Evolutionary conservation across 2,113 vertebrate genomes (phyloP), one percentile per base, ranked within the genome.

Genomic region (Saguinus imperator): DNA sequence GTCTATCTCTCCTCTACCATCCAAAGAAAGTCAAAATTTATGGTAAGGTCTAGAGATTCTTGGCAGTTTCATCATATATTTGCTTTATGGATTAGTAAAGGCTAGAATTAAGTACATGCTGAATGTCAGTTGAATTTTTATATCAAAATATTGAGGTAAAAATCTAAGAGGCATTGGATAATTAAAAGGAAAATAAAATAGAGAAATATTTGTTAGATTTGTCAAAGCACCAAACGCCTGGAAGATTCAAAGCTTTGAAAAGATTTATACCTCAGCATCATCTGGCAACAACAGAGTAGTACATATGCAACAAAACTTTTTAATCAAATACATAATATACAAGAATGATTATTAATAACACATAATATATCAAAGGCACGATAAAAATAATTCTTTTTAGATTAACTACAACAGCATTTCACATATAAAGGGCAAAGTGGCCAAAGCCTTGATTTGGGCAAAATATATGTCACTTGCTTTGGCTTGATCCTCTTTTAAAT

Each of bases 141-240:
- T 93, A 52, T 52, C 4, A 83, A 83, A 81, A 87, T 87, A 87
- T 83, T 43, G 82, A 93, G 80, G 82, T 83, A 20, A 88, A 88
- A 82, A 84, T 29, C 82, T 77, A 58, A 95, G 35, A 91, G 37
- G 3, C 35, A 48, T 10, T 58, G 43, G 58, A 87, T 91, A 18
- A 68, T 32, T 91, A 97, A 91, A 80, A 64, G 23, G 40, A 73
- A 87, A 86, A 92, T 89, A 92, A 70, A 97, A 89, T 61, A 73
- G 93, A 75, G 91, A 52, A 89, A 87, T 18, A 17, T 94, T 91
- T 93, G 61, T 92, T 80, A 89, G 52, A 20, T 97, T 64, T 96
- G 37, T 87, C 93, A 81, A 37, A 86, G 79, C 32, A 95, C 66
- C 23, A 66, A 64, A 45, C 72, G 43, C 45, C 12, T 43, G 12